Evolutionary conservation across 2,888 invertebrate genomes (phyloP).

Genomic region (Chrysotoxum bicinctum): DNA sequence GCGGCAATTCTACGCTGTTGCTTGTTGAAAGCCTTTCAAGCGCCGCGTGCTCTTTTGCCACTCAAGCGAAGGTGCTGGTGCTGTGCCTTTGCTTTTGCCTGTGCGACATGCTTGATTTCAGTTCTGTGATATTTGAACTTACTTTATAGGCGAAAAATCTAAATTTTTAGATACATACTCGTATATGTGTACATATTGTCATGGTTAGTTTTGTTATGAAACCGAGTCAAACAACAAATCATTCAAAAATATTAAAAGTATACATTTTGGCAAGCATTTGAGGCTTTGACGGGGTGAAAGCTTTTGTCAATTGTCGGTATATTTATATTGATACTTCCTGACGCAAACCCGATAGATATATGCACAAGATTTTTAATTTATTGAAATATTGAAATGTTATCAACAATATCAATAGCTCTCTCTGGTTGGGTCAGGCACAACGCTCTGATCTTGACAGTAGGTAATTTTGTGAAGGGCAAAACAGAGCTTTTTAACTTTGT

Average conservation of each 20-base stretch:
- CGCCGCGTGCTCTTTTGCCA: constrained; percentile 59
- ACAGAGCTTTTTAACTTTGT: constrained; percentile 46
- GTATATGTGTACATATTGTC: neutral
- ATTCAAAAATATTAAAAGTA: constrained; percentile 24
- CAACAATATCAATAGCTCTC: neutral
- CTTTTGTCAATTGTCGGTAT: constrained; percentile 21
- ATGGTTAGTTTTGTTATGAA: constrained; percentile 58
- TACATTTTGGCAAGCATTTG: constrained; percentile 37
- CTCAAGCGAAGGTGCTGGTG: constrained; percentile 62
- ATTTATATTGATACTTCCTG: constrained; percentile 24
- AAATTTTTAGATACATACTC: neutral
- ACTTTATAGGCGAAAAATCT: constrained; percentile 38
- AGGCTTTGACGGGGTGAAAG: constrained; percentile 25
- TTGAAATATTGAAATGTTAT: neutral
- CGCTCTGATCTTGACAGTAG: constrained; percentile 22
- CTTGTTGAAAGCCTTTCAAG: constrained; percentile 49
- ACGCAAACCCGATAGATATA: constrained; percentile 6
- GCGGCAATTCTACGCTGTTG: constrained; percentile 40
- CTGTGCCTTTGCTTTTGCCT: neutral
- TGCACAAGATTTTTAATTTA: neutral
- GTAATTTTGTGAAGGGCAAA: constrained; percentile 3
- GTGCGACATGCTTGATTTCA: constrained; percentile 73
- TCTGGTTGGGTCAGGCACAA: neutral
- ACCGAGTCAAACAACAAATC: constrained; percentile 17
- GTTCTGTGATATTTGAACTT: constrained; percentile 36